Conservation (phyloP, 2,113 vertebrate species). For the Paracyprichromis sp. region DNA sequence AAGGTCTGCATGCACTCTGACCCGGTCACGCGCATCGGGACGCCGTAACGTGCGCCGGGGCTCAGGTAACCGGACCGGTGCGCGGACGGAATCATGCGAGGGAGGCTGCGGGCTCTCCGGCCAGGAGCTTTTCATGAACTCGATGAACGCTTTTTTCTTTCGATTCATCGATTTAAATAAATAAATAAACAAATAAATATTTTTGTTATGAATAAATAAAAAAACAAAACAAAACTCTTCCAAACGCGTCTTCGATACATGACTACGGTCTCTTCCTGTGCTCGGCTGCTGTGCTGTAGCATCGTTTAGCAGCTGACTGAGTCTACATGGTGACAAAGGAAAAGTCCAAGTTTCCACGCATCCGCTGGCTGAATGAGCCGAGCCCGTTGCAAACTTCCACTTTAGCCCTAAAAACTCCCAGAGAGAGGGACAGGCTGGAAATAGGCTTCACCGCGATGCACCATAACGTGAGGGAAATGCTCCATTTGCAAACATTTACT, state of each 20-base stretch:
- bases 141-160: not conserved
- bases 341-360: not conserved
- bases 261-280: rapidly evolving
- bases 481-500: not conserved
- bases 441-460: not conserved
- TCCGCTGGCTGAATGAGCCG: not conserved
- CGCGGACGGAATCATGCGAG: not conserved
- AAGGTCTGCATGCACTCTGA: not conserved
- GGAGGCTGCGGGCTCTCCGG: not conserved
- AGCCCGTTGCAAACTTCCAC: not conserved
- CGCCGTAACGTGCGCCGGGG: not conserved
- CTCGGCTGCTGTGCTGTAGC: not conserved
- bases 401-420: not conserved
- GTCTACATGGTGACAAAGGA: not conserved
- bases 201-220: not conserved
- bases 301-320: not conserved
- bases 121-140: not conserved
- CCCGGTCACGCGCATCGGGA: not conserved
- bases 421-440: not conserved
- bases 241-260: not conserved
- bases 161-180: not conserved
- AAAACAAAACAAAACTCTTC: not conserved
- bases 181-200: rapidly evolving
- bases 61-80: not conserved
- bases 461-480: not conserved